Evolutionary conservation across 2,888 invertebrate species (phyloP).

Genomic region (Apantesis nais): DNA sequence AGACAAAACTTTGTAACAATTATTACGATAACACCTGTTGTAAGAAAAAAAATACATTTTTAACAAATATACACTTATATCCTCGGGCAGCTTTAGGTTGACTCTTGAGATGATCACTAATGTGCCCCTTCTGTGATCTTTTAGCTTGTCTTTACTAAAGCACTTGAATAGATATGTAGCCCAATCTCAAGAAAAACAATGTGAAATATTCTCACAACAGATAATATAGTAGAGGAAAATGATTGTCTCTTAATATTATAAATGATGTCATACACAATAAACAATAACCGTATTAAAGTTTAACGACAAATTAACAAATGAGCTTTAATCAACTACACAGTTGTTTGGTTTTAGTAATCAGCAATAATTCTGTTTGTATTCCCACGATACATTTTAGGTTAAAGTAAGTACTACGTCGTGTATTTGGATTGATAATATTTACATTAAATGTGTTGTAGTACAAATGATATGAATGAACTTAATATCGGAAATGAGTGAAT

Average conservation of each 20-base stretch:
- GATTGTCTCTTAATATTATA: neutral
- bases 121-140: neutral
- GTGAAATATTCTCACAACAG: neutral
- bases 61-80: no score
- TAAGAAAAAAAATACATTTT: neutral
- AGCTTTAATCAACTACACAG: constrained; percentile 13
- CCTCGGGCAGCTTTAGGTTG: neutral
- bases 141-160: neutral
- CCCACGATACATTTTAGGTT: constrained; percentile 36
- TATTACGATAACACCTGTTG: neutral
- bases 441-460: constrained; percentile 22
- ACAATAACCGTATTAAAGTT: neutral
- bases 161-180: neutral
- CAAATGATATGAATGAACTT: constrained; percentile 19
- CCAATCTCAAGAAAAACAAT: no score
- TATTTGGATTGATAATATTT: constrained; percentile 30
- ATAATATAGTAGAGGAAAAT: neutral
- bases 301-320: constrained; percentile 5
- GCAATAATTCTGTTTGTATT: constrained; percentile 49
- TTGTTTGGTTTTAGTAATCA: constrained; percentile 28
- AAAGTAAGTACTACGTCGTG: constrained; percentile 24
- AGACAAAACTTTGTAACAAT: neutral
- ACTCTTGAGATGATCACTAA: neutral
- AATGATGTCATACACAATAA: neutral
- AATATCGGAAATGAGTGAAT: constrained; percentile 8